A percentile compares a stretch with the other conserved stretches of the same genome.
phyloP scores from a whole-genome alignment of 2,888 invertebrate genomes.

The Cecidostiba fungosa region DNA sequence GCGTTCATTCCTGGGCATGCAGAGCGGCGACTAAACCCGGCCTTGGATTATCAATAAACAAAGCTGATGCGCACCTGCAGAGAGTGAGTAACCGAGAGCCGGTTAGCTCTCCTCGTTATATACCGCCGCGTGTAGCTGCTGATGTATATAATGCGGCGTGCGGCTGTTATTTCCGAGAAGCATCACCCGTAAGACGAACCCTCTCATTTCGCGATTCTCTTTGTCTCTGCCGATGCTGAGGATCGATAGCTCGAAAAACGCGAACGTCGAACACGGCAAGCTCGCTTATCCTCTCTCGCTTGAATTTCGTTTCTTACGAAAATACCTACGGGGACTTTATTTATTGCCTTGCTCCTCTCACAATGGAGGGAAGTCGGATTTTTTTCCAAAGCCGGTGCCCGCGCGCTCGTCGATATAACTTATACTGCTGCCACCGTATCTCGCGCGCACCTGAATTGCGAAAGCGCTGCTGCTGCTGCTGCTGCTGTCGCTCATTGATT shows the following conservation, averaged over 20 bases:
- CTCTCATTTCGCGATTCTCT: conserved; percentile 50
- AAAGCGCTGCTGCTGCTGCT: neutral
- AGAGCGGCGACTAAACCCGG: conserved; percentile 21
- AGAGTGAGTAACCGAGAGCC: neutral
- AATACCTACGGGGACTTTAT: conserved; percentile 34
- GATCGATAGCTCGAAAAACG: conserved; percentile 36
- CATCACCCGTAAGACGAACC: conserved; percentile 61
- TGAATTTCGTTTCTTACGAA: conserved; percentile 33
- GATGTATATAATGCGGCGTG: neutral
- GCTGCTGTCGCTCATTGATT: conserved; percentile 5
- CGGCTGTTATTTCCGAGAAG: conserved; percentile 46
- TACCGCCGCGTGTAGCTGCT: neutral
- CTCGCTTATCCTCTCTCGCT: neutral
- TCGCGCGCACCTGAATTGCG: conserved; percentile 13
- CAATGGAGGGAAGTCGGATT: conserved; percentile 35
- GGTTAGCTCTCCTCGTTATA: conserved; percentile 18
- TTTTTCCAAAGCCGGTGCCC: neutral
- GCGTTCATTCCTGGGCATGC: neutral
- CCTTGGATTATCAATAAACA: conserved; percentile 66
- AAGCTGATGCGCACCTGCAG: conserved; percentile 39
- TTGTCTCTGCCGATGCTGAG: conserved; percentile 10
- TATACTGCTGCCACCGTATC: neutral
- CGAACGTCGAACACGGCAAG: neutral
- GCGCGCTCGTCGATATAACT: neutral
- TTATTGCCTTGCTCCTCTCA: conserved; percentile 27